A percentile compares a stretch with the other conserved stretches of the same genome.
phyloP scores from a whole-genome alignment of 2,888 invertebrate genomes.

The Tetrapedia diversipes region DNA sequence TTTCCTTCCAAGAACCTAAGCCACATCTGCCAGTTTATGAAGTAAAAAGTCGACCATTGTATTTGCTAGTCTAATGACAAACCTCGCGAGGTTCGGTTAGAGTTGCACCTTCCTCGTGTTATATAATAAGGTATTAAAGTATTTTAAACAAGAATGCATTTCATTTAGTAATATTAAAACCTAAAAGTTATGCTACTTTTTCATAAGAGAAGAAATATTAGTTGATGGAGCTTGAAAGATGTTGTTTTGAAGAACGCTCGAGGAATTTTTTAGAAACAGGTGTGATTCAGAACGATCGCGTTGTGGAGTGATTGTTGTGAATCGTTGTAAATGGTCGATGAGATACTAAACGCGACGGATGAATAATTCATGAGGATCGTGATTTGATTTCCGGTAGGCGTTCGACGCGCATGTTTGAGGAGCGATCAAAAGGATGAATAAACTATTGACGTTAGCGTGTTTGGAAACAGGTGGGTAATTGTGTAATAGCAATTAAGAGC shows the following conservation, averaged over 20 bases:
- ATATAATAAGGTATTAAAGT: no score
- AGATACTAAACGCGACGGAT: background rate
- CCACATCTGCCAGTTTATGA: no score
- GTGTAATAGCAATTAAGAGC: no score
- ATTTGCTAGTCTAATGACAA: no score
- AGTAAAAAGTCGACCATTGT: no score
- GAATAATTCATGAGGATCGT: slow-evolving; percentile 20
- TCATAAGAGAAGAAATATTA: no score
- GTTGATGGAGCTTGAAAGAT: background rate
- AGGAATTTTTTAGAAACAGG: background rate
- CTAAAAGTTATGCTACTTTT: no score
- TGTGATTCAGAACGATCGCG: background rate
- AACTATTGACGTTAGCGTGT: background rate
- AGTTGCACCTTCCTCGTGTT: no score
- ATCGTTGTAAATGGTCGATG: background rate
- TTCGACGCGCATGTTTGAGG: background rate
- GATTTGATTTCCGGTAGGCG: background rate
- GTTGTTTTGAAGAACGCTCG: background rate
- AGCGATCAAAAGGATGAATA: background rate
- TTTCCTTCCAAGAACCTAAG: no score
- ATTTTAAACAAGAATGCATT: no score
- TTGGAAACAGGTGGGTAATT: background rate
- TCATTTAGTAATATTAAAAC: no score
- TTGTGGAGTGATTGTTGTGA: background rate
- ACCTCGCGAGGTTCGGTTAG: no score